Evolutionary conservation across 1,140 invertebrate genomes (phyloP), one percentile per base, ranked within the genome.

Genomic region (Formica selysi): DNA sequence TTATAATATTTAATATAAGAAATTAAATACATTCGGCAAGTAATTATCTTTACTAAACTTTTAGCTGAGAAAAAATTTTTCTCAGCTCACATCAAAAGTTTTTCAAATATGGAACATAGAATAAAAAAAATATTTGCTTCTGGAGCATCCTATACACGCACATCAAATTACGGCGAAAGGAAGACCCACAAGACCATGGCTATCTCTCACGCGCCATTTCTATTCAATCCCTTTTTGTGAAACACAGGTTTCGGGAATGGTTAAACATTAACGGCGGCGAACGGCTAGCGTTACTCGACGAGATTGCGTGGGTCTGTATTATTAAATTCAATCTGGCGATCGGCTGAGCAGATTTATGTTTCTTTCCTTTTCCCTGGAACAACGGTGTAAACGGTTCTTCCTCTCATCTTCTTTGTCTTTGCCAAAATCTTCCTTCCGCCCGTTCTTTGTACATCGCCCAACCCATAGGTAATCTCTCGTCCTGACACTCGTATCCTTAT

Each of bases 221-320:
- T 83, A 83, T 83, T 83, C 79, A 73, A 74, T 81, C 83, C 62
- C 54, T 83, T 44, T 84, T 85, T 64, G 76, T 64, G 67, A 76
- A 67, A 51, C 65, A 54, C 73, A 79, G 80, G 86, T 90, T 90
- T 90, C 86, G 86, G 64, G 64, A 74, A 88, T 91, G 87, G 89
- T 93, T 87, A 93, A 93, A 92, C 89, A 93, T 93, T 93, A 91
- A 93, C 74, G 76, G 76, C 78, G 70, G 76, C 68, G 79, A 38
- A 81, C 62, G 70, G 68, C 67, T 62, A 64, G 36, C 61, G 67
- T 79, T 91, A 93, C 92, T 92, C 88, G 86, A 87, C 81, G 87
- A 93, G 92, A 93, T 93, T 93, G 92, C 86, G 87, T 76, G 79
- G 88, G 67, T 91, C 87, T 93, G 89, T 92, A 92, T 93, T 93